Conservation (phyloP, 1,140 invertebrate genomes). For the Cotesia chilonis region DNA sequence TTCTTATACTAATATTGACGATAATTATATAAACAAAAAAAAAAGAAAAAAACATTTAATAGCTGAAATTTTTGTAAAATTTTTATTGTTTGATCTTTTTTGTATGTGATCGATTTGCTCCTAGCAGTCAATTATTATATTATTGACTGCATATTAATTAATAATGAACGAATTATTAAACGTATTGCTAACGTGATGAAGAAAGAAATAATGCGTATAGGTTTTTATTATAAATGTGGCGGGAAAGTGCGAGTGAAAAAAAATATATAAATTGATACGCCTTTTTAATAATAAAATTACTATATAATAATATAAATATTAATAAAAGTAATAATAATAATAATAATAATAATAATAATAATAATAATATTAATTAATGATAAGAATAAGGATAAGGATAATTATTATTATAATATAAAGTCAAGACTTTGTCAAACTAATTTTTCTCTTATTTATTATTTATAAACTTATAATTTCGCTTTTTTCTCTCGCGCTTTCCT, state of each 20-base stretch:
- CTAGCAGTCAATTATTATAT: conserved; percentile 6
- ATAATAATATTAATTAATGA: neutral
- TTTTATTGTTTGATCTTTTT: conserved; percentile 16
- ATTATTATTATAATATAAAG: neutral
- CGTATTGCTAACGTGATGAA: conserved; percentile 18
- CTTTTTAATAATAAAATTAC: conserved; percentile 1
- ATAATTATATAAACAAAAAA: neutral
- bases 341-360: neutral
- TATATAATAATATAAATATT: neutral
- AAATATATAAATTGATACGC: conserved; percentile 10
- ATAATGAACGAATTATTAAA: neutral
- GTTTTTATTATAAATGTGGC: conserved; percentile 7
- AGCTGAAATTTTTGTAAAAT: conserved; percentile 22
- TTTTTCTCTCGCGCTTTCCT: conserved; percentile 27
- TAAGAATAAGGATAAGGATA: neutral
- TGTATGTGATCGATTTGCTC: conserved; percentile 5
- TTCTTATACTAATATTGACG: conserved; percentile 2
- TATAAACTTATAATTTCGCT: neutral
- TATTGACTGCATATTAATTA: conserved; percentile 20
- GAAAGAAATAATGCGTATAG: neutral
- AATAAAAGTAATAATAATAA: neutral
- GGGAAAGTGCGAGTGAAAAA: conserved; percentile 27
- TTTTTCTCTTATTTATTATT: neutral
- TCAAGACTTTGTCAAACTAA: neutral
- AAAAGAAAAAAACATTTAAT: conserved; percentile 14